A percentile compares a stretch with the other conserved stretches of the same genome.
phyloP scores from a whole-genome alignment of 1,140 invertebrate species.

The Portunus trituberculatus region DNA sequence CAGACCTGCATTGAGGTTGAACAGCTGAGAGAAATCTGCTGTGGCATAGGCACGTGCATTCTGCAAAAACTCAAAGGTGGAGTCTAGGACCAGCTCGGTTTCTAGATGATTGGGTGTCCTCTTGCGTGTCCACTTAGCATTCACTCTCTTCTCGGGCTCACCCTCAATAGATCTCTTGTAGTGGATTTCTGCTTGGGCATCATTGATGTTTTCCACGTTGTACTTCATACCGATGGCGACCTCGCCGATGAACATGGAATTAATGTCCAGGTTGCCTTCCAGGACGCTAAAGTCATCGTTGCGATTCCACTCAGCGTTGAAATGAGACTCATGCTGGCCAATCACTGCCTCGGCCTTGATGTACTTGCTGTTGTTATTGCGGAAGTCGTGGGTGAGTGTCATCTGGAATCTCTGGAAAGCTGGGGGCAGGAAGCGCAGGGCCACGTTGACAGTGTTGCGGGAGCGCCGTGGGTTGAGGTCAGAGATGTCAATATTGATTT shows the following conservation, averaged over 20 bases:
- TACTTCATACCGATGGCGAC: constrained; percentile 56
- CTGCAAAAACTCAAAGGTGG: constrained; percentile 48
- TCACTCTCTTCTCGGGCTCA: constrained; percentile 49
- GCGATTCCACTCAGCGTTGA: constrained; percentile 59
- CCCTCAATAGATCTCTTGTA: constrained; percentile 56
- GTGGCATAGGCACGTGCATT: constrained; percentile 56
- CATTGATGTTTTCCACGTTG: constrained; percentile 63
- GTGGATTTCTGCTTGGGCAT: constrained; percentile 59
- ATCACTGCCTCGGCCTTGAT: constrained; percentile 64
- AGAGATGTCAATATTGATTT: constrained; percentile 52
- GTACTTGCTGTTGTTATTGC: constrained; percentile 32
- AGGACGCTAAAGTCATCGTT: constrained; percentile 57
- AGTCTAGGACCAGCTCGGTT: constrained; percentile 66
- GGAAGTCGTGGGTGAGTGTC: constrained; percentile 75
- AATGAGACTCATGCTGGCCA: not conserved
- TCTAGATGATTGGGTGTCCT: not conserved
- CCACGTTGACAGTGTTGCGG: constrained; percentile 32
- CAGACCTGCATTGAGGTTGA: constrained; percentile 56
- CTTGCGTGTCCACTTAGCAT: constrained; percentile 58
- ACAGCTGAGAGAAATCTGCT: constrained; percentile 54
- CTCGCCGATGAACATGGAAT: constrained; percentile 60
- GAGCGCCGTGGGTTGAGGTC: constrained; percentile 45
- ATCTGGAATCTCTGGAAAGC: constrained; percentile 40
- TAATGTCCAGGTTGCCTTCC: constrained; percentile 55
- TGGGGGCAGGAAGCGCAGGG: constrained; percentile 32